Base-by-base conservation (phyloP, 2,888 invertebrate species). In the Pharmacophagus antenor region DNA sequence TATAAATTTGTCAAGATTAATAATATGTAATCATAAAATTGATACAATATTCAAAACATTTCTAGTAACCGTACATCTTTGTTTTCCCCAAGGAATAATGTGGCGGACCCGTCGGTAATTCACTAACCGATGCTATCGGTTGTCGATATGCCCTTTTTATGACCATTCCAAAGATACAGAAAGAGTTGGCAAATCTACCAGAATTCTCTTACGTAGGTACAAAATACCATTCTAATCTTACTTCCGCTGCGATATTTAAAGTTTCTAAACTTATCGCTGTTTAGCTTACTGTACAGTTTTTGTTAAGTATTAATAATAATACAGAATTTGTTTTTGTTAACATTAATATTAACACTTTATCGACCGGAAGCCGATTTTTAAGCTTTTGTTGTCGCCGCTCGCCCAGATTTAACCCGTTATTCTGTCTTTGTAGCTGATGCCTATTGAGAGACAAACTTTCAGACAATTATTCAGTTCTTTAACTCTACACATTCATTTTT, bases 111-210 rank as follows among this genome's bases (percentile, higher is more conserved):
- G 73, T 69, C 81, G 73, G 83, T 88, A 85, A 84, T 79, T 88
- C 84, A 85, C 88, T 80, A 79, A 80, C 81, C 79, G 86, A 87
- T 87, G 79, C 70, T 88, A 88, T 88, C 85, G 77, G 70, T 78
- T 79, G 83, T 80, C 85, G 83, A 87, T 85, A 83, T 80, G 75
- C 77, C 76, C 75, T 87, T 86, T 87, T 88, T 88, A 87, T 83
- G 84, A 85, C 77, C 82, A 73, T 71, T 77, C 73, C 68, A 53
- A 70, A 77, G 79, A 82, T 80, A 80, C 71, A 79, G 79, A 82
- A 83, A 82, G 71, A 81, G 77, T 79, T 76, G 67, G 72, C 74
- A 76, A 77, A 72, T 75, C 74, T 70, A 71, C 69, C 64, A 68
- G 63, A 70, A 69, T 73, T 62, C 58, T 37, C 48, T 56, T 27